These are phyloP conservation scores for Orestias chungarensis DNA, from an alignment of 2,797 vertebrate species.

Conservation along the genomic window DNA sequence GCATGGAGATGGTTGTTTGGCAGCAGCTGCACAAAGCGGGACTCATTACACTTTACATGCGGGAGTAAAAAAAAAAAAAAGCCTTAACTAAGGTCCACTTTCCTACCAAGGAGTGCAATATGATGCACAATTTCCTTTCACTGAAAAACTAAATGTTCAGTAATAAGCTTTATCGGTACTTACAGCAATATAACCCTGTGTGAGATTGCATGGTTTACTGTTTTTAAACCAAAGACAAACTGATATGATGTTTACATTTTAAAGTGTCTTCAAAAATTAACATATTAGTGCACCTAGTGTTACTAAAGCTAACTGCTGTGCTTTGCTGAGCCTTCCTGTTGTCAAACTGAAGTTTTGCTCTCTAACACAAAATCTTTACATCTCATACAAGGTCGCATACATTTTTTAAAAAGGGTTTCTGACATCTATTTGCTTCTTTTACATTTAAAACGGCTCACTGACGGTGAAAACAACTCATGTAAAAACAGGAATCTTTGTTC, in stretches of 20 bases:
- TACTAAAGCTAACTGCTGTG: not conserved
- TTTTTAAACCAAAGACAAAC: not conserved
- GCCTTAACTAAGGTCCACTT: fast-evolving
- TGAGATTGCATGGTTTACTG: not conserved
- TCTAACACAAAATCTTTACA: not conserved
- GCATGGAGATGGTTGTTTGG: conserved; percentile 80
- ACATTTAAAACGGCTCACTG: not conserved
- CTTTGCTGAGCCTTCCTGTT: not conserved
- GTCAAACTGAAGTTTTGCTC: not conserved
- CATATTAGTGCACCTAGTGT: no score
- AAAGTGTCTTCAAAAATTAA: not conserved
- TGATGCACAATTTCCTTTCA: not conserved
- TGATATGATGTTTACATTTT: not conserved
- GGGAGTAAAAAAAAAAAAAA: not conserved
- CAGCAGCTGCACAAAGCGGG: conserved; percentile 74
- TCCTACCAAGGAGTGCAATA: not conserved
- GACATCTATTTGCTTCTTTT: not conserved
- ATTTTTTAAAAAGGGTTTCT: not conserved
- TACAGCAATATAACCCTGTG: not conserved
- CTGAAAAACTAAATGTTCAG: no score
- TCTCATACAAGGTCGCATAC: not conserved
- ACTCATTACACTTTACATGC: conserved; percentile 78
- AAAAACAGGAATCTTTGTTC: not conserved
- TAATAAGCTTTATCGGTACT: no score
- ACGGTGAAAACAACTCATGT: not conserved